These are phyloP conservation scores for Pseudomyrmex sp. DNA, from an alignment of 1,140 invertebrate species.

Conservation along the genomic window DNA sequence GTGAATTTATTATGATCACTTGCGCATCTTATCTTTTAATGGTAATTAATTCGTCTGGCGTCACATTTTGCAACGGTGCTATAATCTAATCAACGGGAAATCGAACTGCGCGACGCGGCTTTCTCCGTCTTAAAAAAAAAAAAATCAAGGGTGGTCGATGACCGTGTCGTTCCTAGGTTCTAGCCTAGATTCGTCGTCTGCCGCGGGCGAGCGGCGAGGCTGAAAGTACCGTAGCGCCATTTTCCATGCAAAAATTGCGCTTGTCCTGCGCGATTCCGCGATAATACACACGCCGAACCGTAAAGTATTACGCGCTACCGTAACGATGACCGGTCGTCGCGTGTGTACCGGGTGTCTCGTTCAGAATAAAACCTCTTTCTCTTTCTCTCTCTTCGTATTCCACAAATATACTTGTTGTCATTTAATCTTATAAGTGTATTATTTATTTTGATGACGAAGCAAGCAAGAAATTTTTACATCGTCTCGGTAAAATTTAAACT, in stretches of 20 bases:
- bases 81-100: conserved; percentile 64
- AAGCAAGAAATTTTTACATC: no score
- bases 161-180: conserved; percentile 73
- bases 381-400: conserved; percentile 1
- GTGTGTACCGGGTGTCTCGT: conserved; percentile 78
- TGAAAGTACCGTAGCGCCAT: conserved; percentile 79
- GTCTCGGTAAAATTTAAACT: no score
- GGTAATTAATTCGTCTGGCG: conserved; percentile 1
- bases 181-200: conserved; percentile 76
- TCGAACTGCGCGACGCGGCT: conserved; percentile 54
- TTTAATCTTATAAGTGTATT: neutral
- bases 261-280: conserved; percentile 77
- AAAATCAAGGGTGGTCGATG: conserved; percentile 74
- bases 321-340: conserved; percentile 82
- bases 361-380: conserved; percentile 15
- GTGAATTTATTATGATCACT: neutral
- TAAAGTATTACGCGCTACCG: conserved; percentile 85
- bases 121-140: conserved; percentile 71
- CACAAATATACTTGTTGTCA: neutral
- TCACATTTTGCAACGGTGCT: conserved; percentile 26
- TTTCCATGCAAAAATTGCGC: conserved; percentile 79
- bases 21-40: no score
- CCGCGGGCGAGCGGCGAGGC: conserved; percentile 69
- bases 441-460: neutral
- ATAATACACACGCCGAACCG: conserved; percentile 82